Base-by-base conservation (phyloP, 2,797 vertebrate species). In the Diglossa cyanea region DNA sequence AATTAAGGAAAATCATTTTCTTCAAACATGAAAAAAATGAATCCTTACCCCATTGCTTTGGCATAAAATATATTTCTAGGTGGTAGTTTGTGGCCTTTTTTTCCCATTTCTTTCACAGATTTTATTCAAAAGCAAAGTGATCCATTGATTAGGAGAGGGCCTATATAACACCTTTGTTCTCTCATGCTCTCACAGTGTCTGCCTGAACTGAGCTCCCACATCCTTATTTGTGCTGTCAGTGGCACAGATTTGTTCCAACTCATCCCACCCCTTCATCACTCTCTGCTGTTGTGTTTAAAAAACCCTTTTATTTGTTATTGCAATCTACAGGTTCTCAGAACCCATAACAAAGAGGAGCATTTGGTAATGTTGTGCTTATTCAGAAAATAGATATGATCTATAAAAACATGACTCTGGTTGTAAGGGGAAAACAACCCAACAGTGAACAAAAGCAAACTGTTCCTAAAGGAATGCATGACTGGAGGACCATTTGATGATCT, bases 391-490 rank as follows among this genome's bases (percentile, higher is more conserved):
- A 93, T 88, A 91, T 1, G 35, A 94, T 88, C 93, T 93, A 66
- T 83, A 54, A 65, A 73, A 89, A 13, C 73, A 82, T 57, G 70
- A 67, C 65, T 85, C 63, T 77, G 60, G 18, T 60, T 93, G 77
- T 85, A 76, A 53, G 67, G 57, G 45, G 48, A 83, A 95, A 95
- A 77, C 67, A 95, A 61, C 14, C 28, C 45, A 79, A 42, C 75
- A 90, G 77, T 33, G 66, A 95, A 83, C 39, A 92, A 92, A 96
- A 91, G 57, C 81, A 95, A 94, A 87, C 42, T 40, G 45, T 21
- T 82, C 39, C 50, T 50, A 23, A 62, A 91, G 47, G 81, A 89
- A 89, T 74, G 81, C 28, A 5, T 10, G 62, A 30, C 73, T 47
- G 48, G 44, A 44, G 44, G 23, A 48, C 8, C 14, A n/a, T 61